Evolutionary conservation across 1,140 invertebrate species (phyloP).

Genomic region (Euura lappo): DNA sequence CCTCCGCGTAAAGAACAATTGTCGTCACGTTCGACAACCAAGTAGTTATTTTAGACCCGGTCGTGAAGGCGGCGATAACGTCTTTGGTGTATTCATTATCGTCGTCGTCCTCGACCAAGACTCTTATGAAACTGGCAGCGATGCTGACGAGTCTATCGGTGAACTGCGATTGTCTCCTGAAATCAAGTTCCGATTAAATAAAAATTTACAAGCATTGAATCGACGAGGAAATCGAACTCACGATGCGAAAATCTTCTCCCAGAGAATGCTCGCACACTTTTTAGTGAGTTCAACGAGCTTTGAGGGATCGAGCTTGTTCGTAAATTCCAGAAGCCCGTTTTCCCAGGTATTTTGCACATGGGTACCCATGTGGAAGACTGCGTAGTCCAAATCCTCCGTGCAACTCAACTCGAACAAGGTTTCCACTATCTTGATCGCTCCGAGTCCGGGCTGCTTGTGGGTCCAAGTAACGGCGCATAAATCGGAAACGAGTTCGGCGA

Average conservation of each 20-base stretch:
- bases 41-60: constrained; percentile 37
- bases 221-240: constrained; percentile 17
- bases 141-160: constrained; percentile 50
- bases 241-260: constrained; percentile 40
- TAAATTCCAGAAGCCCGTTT: constrained; percentile 26
- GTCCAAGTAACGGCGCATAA: constrained; percentile 38
- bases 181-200: background rate
- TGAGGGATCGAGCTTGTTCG: constrained; percentile 19
- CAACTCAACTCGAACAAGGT: constrained; percentile 41
- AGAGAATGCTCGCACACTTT: constrained; percentile 33
- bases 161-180: constrained; percentile 40
- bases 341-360: constrained; percentile 29
- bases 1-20: constrained; percentile 46
- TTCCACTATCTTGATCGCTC: constrained; percentile 39
- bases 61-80: constrained; percentile 38
- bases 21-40: constrained; percentile 45
- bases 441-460: constrained; percentile 30
- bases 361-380: constrained; percentile 16
- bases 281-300: constrained; percentile 35
- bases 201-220: background rate
- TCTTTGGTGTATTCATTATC: constrained; percentile 28
- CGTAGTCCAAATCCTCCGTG: constrained; percentile 20
- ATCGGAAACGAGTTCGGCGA: constrained; percentile 34
- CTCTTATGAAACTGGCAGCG: constrained; percentile 53
- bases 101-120: constrained; percentile 41